Evolutionary conservation across 2,113 vertebrate genomes (phyloP).

Genomic region (Ailurus styani): DNA sequence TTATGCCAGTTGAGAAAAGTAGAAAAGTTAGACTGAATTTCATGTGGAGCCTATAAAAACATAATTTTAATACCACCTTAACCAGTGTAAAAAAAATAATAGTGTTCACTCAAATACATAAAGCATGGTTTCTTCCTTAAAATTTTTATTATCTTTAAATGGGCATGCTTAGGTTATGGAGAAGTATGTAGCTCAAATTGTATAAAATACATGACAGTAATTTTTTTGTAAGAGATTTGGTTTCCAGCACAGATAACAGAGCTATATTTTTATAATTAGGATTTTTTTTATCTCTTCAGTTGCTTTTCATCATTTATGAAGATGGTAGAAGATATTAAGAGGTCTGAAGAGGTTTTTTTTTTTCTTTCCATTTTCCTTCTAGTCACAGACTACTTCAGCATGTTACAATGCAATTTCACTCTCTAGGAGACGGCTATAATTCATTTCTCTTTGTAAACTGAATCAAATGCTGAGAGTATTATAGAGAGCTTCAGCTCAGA

Average conservation of each 20-base stretch:
- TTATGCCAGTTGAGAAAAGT: background rate
- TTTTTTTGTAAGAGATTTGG: background rate
- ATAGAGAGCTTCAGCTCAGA: background rate
- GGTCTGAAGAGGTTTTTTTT: background rate
- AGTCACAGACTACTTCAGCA: background rate
- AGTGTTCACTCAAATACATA: background rate
- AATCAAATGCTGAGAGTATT: background rate
- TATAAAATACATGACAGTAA: background rate
- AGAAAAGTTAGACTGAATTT: background rate
- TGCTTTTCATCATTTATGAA: background rate
- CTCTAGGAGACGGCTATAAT: background rate
- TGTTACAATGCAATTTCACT: background rate
- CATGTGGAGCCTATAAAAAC: background rate
- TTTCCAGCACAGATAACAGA: background rate
- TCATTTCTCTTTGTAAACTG: constrained; percentile 29
- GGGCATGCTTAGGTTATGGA: background rate
- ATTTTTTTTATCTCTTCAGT: background rate
- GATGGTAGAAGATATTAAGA: background rate
- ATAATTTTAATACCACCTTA: constrained; percentile 12
- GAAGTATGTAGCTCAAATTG: background rate
- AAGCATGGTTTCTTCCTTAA: background rate
- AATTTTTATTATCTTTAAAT: background rate
- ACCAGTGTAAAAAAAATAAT: background rate
- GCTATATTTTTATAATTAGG: background rate
- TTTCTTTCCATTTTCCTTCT: background rate